Evolutionary conservation across 2,113 vertebrate species (phyloP).

Genomic region (Paracanthobrama guichenoti): DNA sequence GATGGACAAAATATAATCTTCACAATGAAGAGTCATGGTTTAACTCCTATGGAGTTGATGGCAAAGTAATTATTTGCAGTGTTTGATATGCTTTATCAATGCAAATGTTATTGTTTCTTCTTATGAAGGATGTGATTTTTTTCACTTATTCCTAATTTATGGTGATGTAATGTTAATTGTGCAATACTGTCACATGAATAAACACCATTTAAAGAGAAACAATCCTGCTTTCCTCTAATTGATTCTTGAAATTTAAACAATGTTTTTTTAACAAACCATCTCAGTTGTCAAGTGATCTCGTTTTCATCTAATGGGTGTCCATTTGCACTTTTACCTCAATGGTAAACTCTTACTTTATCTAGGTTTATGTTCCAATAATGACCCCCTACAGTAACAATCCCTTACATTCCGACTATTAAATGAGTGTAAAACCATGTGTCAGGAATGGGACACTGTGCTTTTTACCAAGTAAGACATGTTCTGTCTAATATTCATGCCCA

Average conservation of each 20-base stretch:
- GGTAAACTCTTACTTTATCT: background rate
- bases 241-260: background rate
- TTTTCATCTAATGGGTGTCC: background rate
- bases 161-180: constrained; percentile 13
- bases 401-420: background rate
- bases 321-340: background rate
- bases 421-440: background rate
- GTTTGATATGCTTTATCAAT: constrained; percentile 8
- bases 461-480: no score
- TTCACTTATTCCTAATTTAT: background rate
- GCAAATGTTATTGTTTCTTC: constrained; percentile 40
- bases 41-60: constrained; percentile 54
- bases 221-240: background rate
- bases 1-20: constrained; percentile 39
- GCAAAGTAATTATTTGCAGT: constrained; percentile 15
- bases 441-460: no score
- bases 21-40: constrained; percentile 44
- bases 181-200: background rate
- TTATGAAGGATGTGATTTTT: constrained; percentile 49
- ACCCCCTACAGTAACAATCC: no score
- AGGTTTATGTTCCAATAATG: no score
- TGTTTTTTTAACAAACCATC: background rate
- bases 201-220: background rate
- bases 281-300: background rate
- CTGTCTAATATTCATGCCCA: no score